These are phyloP conservation scores for Octopus sinensis DNA, from an alignment of 1,140 invertebrate species.

Conservation along the genomic window DNA sequence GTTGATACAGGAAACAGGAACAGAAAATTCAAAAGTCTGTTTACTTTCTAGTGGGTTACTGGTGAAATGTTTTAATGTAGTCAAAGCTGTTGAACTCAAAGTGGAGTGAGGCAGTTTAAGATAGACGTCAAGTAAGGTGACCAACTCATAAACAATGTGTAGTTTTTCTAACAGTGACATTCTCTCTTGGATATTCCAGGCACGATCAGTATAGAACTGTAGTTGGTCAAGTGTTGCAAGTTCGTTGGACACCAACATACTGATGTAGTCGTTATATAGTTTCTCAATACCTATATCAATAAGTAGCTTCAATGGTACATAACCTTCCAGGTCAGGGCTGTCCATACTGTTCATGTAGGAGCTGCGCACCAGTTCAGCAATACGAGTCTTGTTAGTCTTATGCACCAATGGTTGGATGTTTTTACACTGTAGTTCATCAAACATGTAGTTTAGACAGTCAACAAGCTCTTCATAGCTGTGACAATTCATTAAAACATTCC, in stretches of 20 bases:
- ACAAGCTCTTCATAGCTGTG: slow-evolving; percentile 36
- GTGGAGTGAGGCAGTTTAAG: slow-evolving; percentile 30
- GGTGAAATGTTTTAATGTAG: slow-evolving; percentile 38
- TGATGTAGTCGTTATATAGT: slow-evolving; percentile 37
- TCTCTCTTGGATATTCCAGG: slow-evolving; percentile 25
- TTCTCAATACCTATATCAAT: slow-evolving; percentile 47
- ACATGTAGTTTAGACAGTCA: slow-evolving; percentile 33
- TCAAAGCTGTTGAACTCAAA: slow-evolving; percentile 27
- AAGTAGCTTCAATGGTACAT: slow-evolving; percentile 36
- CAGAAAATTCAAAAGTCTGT: slow-evolving; percentile 36
- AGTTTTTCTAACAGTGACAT: slow-evolving; percentile 32
- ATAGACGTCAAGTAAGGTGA: slow-evolving; percentile 38
- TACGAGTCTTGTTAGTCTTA: slow-evolving; percentile 37
- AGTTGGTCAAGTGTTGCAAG: slow-evolving; percentile 30
- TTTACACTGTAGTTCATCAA: slow-evolving; percentile 34
- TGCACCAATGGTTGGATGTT: slow-evolving; percentile 42
- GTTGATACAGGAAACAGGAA: slow-evolving; percentile 29
- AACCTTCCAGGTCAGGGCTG: slow-evolving; percentile 33
- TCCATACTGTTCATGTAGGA: slow-evolving; percentile 35
- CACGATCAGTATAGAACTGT: slow-evolving; percentile 24
- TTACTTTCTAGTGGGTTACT: slow-evolving; percentile 22
- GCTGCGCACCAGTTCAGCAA: slow-evolving; percentile 42
- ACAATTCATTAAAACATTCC: slow-evolving; percentile 41
- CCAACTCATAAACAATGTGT: slow-evolving; percentile 39
- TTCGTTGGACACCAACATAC: slow-evolving; percentile 35